These are phyloP conservation scores for Cebus imitator DNA, from an alignment of 2,113 vertebrate species.

Conservation along the genomic window DNA sequence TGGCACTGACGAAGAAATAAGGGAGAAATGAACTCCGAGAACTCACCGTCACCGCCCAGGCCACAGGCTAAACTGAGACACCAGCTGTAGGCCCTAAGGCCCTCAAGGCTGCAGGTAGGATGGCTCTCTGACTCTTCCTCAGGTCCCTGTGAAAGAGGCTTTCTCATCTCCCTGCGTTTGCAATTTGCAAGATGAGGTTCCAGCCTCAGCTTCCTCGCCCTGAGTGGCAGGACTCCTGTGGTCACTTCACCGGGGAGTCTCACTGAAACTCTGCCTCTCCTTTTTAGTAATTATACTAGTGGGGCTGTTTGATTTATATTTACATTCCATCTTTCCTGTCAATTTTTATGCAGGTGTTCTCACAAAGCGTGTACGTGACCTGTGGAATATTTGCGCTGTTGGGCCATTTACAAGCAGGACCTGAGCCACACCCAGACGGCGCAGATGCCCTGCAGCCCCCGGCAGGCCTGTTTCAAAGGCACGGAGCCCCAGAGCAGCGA, in stretches of 20 bases:
- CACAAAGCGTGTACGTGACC: accelerated
- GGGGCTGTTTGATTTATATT: not conserved
- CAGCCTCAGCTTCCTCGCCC: not conserved
- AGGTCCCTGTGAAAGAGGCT: accelerated
- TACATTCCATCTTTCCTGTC: not conserved
- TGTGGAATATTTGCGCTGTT: accelerated
- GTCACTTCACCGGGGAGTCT: accelerated
- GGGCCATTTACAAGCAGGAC: too few relatives aligned
- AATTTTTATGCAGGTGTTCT: accelerated
- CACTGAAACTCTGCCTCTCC: not conserved
- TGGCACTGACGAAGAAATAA: accelerated
- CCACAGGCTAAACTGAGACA: not conserved
- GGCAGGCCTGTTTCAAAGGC: accelerated
- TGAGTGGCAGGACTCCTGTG: accelerated
- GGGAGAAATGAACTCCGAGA: accelerated
- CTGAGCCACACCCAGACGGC: accelerated
- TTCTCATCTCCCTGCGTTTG: not conserved
- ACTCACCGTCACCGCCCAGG: not conserved
- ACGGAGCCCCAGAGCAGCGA: too few relatives aligned
- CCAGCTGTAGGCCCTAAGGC: too few relatives aligned
- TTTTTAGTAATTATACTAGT: accelerated
- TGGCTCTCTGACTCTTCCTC: accelerated
- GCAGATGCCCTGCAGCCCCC: accelerated
- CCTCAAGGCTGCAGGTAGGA: accelerated
- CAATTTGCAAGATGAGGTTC: not conserved